phyloP scores from a whole-genome alignment of 2,888 invertebrate species.

The Brenthis daphne region DNA sequence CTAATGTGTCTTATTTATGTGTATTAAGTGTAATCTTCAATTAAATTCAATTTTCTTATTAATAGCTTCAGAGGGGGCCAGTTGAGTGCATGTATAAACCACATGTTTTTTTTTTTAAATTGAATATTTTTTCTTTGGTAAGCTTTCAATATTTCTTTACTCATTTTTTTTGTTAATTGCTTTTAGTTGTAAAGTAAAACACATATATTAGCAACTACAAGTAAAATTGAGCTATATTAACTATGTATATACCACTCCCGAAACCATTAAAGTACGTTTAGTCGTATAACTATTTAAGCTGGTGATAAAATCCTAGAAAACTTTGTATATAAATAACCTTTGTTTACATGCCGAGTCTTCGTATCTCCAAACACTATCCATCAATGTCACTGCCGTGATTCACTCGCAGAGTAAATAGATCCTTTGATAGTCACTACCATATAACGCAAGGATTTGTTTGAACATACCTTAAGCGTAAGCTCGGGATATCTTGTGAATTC shows the following conservation, averaged over 20 bases:
- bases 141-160: no score
- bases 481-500: background rate
- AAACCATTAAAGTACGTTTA: conserved; percentile 3
- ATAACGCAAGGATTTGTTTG: conserved; percentile 33
- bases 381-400: conserved; percentile 49
- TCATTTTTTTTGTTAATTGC: no score
- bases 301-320: conserved; percentile 25
- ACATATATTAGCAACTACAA: no score
- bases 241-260: conserved; percentile 3
- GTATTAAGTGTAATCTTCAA: no score
- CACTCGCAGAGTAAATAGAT: conserved; percentile 42
- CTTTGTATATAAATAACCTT: conserved; percentile 37
- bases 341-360: conserved; percentile 37
- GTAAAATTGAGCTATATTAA: no score
- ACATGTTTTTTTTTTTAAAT: no score
- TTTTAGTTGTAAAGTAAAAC: no score
- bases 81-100: no score
- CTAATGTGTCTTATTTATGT: no score
- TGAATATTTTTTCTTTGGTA: no score
- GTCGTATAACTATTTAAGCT: conserved; percentile 13
- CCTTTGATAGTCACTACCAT: conserved; percentile 27
- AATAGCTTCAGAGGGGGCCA: no score
- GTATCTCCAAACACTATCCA: conserved; percentile 52
- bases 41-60: no score
- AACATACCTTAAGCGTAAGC: conserved; percentile 20